phyloP scores from a whole-genome alignment of 2,888 invertebrate species.

The Mesochorus sp. region DNA sequence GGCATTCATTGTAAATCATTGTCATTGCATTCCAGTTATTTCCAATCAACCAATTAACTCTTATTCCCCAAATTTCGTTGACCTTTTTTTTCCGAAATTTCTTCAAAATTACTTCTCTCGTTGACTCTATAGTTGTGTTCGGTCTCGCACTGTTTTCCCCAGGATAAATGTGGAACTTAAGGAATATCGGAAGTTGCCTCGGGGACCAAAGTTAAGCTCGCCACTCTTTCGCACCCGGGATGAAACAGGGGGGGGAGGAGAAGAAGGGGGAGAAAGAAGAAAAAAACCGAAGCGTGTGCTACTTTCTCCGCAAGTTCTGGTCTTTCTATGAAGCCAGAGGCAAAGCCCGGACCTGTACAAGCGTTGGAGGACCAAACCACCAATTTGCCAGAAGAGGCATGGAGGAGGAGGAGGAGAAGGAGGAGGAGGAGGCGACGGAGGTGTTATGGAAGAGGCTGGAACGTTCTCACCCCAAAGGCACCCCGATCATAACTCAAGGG shows the following conservation, averaged over 20 bases:
- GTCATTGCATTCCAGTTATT: too few relatives aligned
- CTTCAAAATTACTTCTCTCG: neutral
- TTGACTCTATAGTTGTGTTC: neutral
- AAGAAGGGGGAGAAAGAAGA: neutral
- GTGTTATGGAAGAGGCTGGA: slow-evolving; percentile 2
- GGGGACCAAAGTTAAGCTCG: slow-evolving; percentile 27
- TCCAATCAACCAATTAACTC: too few relatives aligned
- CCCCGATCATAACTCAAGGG: slow-evolving; percentile 58
- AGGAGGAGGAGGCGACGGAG: neutral
- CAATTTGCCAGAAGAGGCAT: slow-evolving; percentile 54
- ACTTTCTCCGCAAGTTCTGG: slow-evolving; percentile 17
- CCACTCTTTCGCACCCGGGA: neutral
- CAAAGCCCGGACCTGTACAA: slow-evolving; percentile 1
- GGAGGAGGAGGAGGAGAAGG: neutral
- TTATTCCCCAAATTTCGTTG: too few relatives aligned
- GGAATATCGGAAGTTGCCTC: slow-evolving; percentile 31
- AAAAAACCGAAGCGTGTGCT: slow-evolving; percentile 23
- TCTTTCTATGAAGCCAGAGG: neutral
- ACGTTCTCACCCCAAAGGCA: slow-evolving; percentile 27
- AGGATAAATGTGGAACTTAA: slow-evolving; percentile 18
- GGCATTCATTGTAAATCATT: too few relatives aligned
- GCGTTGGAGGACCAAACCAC: slow-evolving; percentile 61
- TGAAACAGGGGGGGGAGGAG: neutral
- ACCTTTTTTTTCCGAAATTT: neutral
- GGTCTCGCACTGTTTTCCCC: neutral